Evolutionary conservation across 2,113 vertebrate species (phyloP), one percentile per base, ranked within the genome.

Genomic region (Tetrax tetrax): DNA sequence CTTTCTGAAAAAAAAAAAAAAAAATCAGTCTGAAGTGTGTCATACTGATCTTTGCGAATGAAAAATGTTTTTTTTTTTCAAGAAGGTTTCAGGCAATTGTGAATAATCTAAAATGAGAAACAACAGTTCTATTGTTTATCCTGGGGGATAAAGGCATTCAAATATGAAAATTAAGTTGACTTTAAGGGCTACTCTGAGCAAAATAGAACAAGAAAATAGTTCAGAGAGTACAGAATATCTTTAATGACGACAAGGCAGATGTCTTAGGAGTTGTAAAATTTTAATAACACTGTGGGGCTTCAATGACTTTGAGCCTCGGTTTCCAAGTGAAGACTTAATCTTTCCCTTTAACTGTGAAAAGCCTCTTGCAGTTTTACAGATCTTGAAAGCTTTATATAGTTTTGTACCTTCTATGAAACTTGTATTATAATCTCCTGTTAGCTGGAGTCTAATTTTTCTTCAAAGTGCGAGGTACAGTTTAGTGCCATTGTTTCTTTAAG

Each of bases 401-500:
- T 93, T 76, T 2, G 6, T 76, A 91, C 38, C 64, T 92, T 68
- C 70, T 79, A 56, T 83, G 72, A 89, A 89, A 80, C 48, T 51
- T 72, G 74, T 91, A 41, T 89, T 68, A 76, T 69, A 93, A 66
- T 82, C 38, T 83, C 45, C 71, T 72, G 61, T 76, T 95, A 96
- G 91, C 61, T 76, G 61, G 43, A 87, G 81, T 79, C 74, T 87
- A 93, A 68, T 94, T 93, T 96, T 91, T 68, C 53, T 89, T 87
- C 70, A 87, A 91, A 94, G 84, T 38, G 69, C 94, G 70, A 85
- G 31, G 74, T 85, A 76, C 37, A 76, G 81, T 91, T 96, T 65
- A 89, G 84, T 53, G 61, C 87, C 82, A 96, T 96, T 93, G 87
- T 94, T 91, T 87, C 91, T 95, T 64, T 92, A 90, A 97, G 84